Base-by-base conservation (phyloP, 2,797 vertebrate genomes). In the Cirrhinus molitorella region DNA sequence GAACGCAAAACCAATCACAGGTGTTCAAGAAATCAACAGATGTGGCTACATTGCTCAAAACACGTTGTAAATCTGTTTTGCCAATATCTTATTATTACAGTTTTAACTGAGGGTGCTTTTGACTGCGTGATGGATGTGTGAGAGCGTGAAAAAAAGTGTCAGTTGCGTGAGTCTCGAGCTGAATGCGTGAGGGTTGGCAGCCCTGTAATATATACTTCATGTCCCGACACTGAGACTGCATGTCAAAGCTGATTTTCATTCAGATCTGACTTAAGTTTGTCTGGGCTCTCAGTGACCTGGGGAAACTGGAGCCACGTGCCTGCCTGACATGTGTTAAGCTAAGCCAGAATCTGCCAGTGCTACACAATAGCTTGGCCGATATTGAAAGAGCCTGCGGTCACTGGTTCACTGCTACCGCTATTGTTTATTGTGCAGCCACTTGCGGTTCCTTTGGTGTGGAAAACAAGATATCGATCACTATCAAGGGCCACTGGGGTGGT, bases 391-490 rank as follows among this genome's bases (percentile, higher is more conserved):
- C 51, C 71, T n/a, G 57, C 11, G 3, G 78, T 76, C 57, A 49
- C 72, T 61, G 59, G 57, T 57, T 21, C 40, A 71, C 40, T 59
- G 37, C 43, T 75, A 57, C 55, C 7, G 0, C 84, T 75, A 76
- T 85, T 83, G 84, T 86, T 85, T 86, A 77, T 67, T 43, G 57
- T 45, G n/a, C 19, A 63, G 37, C 45, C 67, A 61, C 74, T 68
- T 45, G 59, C 53, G 25, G 43, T 81, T 80, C 61, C 65, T 37
- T 34, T 74, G 45, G 70, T 80, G 76, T 83, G 80, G 51, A 72
- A 87, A 86, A 79, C 85, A 78, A 73, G 77, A 81, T 87, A 86
- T 83, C 74, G 86, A 85, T 90, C 65, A 40, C 34, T 78, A 49
- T 86, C 51, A 31, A 61, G 37, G 59, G 37, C 75, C 70, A 80